A percentile compares a stretch with the other conserved stretches of the same genome.
These are phyloP conservation scores for Steinernema carpocapsae DNA, from an alignment of 2,888 invertebrate genomes.

Conservation along the genomic window DNA sequence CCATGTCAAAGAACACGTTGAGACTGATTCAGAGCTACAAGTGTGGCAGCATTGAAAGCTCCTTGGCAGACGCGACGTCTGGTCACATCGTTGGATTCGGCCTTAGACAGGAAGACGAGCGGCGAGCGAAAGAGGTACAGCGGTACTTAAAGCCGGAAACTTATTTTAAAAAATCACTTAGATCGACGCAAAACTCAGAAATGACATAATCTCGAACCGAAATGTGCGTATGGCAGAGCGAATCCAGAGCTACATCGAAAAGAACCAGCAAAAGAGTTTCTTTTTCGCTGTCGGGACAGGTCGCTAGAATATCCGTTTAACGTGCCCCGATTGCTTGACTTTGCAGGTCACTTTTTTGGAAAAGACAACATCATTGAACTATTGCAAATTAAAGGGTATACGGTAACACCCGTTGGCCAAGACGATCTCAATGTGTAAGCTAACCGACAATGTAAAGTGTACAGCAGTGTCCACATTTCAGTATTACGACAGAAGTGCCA, in stretches of 20 bases:
- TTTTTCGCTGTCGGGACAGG: slow-evolving; percentile 27
- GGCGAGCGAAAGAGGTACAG: neutral
- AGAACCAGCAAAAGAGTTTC: slow-evolving; percentile 5
- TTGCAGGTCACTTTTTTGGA: slow-evolving; percentile 19
- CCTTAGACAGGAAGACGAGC: neutral
- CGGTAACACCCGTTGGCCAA: neutral
- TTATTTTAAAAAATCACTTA: neutral
- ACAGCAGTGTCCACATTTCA: neutral
- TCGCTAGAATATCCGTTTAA: neutral
- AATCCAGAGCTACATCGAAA: neutral
- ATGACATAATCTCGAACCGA: slow-evolving; percentile 16
- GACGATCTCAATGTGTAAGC: neutral
- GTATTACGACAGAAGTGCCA: neutral
- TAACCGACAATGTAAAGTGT: neutral
- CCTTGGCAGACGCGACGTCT: neutral
- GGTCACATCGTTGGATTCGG: neutral
- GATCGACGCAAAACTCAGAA: slow-evolving; percentile 24
- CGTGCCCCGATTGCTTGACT: neutral
- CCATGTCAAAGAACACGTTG: neutral
- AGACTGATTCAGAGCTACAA: slow-evolving; percentile 14
- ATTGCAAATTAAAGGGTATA: neutral
- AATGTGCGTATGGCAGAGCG: slow-evolving; percentile 7
- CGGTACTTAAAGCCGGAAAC: neutral
- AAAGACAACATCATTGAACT: neutral
- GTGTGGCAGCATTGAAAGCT: neutral